These are phyloP conservation scores for Tipula confusa DNA, from an alignment of 2,888 invertebrate genomes.

Conservation along the genomic window DNA sequence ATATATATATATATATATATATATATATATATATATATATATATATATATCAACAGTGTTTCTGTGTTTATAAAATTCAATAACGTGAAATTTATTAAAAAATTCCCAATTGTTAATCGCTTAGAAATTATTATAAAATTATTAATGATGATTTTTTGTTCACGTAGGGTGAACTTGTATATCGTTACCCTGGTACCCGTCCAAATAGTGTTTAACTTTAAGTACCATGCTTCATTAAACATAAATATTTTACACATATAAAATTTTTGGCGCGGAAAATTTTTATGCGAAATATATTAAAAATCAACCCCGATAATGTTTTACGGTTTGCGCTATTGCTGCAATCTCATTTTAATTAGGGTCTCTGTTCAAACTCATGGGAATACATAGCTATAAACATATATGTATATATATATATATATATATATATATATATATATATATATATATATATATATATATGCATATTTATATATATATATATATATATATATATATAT, in stretches of 20 bases:
- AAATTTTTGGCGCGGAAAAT: not conserved
- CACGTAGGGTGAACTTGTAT: not conserved
- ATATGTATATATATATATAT: too few relatives aligned
- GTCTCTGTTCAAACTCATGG: not conserved
- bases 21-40: too few relatives aligned
- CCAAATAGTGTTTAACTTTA: not conserved
- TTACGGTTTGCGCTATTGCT: too few relatives aligned
- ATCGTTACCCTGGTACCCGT: not conserved
- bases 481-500: too few relatives aligned
- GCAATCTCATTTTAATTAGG: not conserved
- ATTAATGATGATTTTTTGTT: not conserved
- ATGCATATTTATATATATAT: too few relatives aligned
- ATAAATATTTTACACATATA: not conserved
- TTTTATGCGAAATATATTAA: not conserved
- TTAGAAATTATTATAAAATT: not conserved
- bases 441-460: too few relatives aligned
- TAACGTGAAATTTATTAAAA: slow-evolving; percentile 6
- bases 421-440: too few relatives aligned
- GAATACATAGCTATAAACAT: too few relatives aligned
- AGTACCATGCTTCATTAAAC: not conserved
- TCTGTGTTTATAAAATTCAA: not conserved
- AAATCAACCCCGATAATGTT: not conserved
- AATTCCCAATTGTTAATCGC: not conserved
- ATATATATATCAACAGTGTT: not conserved
- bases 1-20: too few relatives aligned